Evolutionary conservation across 2,113 vertebrate genomes (phyloP).

Genomic region (Salvelinus namaycush): DNA sequence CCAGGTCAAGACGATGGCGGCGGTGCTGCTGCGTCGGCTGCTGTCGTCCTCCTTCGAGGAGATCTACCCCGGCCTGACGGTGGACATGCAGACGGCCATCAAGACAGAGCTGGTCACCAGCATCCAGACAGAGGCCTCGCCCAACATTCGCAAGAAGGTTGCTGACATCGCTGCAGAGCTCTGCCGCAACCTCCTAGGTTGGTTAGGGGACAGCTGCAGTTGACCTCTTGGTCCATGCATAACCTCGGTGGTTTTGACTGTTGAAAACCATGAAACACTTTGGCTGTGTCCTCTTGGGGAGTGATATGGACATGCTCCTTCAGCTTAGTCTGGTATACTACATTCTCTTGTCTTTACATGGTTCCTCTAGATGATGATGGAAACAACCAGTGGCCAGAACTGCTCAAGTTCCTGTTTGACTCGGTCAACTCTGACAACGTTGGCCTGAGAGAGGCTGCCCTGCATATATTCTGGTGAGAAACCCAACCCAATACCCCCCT

Average conservation of each 20-base stretch:
- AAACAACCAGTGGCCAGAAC: slow-evolving; percentile 97
- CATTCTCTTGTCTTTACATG: background rate
- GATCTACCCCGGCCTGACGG: slow-evolving; percentile 86
- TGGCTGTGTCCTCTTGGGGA: too few relatives aligned
- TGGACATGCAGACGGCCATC: slow-evolving; percentile 88
- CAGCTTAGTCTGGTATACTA: background rate
- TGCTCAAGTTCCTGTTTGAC: slow-evolving; percentile 96
- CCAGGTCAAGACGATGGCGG: slow-evolving; percentile 96
- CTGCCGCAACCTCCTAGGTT: slow-evolving; percentile 93
- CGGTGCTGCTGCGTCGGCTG: slow-evolving; percentile 90
- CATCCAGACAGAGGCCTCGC: slow-evolving; percentile 87
- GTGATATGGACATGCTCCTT: too few relatives aligned
- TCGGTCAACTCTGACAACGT: slow-evolving; percentile 93
- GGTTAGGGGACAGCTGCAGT: background rate
- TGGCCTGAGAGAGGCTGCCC: slow-evolving; percentile 89
- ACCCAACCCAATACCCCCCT: background rate
- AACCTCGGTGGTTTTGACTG: background rate
- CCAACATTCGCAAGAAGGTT: slow-evolving; percentile 92
- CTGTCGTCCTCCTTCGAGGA: slow-evolving; percentile 96
- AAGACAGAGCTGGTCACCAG: slow-evolving; percentile 89
- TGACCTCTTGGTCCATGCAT: background rate
- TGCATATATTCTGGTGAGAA: slow-evolving; percentile 96
- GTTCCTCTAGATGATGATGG: slow-evolving; percentile 88
- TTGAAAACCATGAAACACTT: background rate
- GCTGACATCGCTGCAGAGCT: slow-evolving; percentile 96